A percentile compares a stretch with the other conserved stretches of the same genome.
Evolutionary conservation across 2,888 invertebrate species (phyloP).

Genomic region (Drosophila rubida): DNA sequence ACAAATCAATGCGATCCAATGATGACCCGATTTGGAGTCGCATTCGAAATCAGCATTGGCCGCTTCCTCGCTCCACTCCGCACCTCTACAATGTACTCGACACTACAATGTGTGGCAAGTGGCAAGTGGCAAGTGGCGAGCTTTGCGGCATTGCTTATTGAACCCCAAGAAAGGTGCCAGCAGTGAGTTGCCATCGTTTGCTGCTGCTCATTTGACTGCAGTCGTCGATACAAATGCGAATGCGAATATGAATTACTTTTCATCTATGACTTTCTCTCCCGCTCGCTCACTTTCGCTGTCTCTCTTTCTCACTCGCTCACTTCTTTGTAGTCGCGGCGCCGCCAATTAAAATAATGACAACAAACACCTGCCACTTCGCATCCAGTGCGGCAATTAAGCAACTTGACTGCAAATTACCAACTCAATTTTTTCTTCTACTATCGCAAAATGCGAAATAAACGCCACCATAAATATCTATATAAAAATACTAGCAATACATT

Average conservation of each 20-base stretch:
- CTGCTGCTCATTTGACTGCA: slow-evolving; percentile 6
- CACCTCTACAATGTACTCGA: not conserved
- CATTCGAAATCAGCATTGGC: slow-evolving; percentile 11
- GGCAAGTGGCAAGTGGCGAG: not conserved
- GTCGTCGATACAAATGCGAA: not conserved
- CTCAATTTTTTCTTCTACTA: not conserved
- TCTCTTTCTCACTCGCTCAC: not conserved
- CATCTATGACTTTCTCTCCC: not conserved
- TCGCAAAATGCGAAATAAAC: not conserved
- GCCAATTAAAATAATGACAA: not conserved
- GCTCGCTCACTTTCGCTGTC: not conserved
- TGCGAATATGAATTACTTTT: not conserved
- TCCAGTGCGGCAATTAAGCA: not conserved
- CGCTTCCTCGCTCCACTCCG: not conserved
- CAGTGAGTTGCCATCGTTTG: slow-evolving; percentile 10
- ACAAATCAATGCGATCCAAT: slow-evolving; percentile 12
- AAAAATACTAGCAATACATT: no score
- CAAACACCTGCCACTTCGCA: not conserved
- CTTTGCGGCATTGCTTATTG: not conserved
- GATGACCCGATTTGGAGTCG: slow-evolving; percentile 10
- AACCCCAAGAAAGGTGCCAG: not conserved
- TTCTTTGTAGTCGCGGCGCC: not conserved
- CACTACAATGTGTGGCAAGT: not conserved
- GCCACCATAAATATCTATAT: no score
- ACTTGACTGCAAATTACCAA: not conserved